Evolutionary conservation across 2,113 vertebrate species (phyloP), one percentile per base, ranked within the genome.

Genomic region (Eretmochelys imbricata): DNA sequence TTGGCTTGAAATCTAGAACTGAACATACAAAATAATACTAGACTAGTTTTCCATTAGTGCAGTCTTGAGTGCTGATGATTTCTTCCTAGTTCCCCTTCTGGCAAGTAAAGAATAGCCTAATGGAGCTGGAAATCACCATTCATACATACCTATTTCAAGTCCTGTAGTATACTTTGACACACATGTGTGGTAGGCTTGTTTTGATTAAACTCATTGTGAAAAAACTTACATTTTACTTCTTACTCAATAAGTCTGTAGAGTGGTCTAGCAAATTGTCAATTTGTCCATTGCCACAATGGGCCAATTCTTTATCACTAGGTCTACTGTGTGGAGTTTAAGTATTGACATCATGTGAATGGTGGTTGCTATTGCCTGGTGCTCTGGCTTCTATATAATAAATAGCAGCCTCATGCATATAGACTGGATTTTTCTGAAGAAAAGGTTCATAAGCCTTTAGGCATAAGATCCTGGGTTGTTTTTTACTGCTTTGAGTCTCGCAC

Each of bases 321-420:
- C 0, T n/a, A 8, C 42, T 92, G 35, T 11, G 1, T 27, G 48
- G 46, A 48, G 2, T 29, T 46, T 38, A 51, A 5, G 4, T 57
- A 35, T 80, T 65, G 4, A 1, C 42, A 3, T 48, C 12, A 42
- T 0, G 0, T 42, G 1, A 10, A 10, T 65, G 13, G 16, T 54
- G 55, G 4, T 10, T 6, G 91, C n/a, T 86, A 75, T 24, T 76
- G 24, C 42, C 48, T 85, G 27, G 35, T 84, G 25, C 54, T 84
- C 76, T 9, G 6, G 24, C 69, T 93, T 49, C 82, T 91, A 35
- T 19, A 0, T 10, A 54, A 35, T 14, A 54, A 85, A 76, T 31
- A 10, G 5, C 78, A 87, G 1, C 49, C 54, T 79, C 62, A 8
- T 69, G 8, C 16, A 69, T 69, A n/a, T 19, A 69, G 17, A 19